Evolutionary conservation across 2,888 invertebrate species (phyloP), one percentile per base, ranked within the genome.

Genomic region (Clusia tigrina): DNA sequence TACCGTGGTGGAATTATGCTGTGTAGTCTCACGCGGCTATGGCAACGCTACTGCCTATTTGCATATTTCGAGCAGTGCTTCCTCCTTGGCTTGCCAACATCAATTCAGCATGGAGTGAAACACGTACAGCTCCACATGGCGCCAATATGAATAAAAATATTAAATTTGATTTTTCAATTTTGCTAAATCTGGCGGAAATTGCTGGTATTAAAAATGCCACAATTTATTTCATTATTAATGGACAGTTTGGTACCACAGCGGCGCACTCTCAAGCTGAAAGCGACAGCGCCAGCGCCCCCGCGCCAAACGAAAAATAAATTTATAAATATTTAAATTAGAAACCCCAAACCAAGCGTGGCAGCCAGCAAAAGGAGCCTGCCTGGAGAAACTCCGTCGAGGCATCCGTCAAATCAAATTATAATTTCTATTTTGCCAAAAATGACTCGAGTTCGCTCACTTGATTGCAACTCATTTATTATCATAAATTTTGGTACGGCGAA

Each of bases 391-490:
- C 26, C 12, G 24, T 55, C 52, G 54, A 12, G 24, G 52, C 63
- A 63, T 59, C 63, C 55, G 63, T 63, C 63, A 63, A 59, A 54
- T 55, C 51, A 54, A 63, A 63, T 63, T 63, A 63, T 22, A 63
- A 63, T 59, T 59, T 59, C 59, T 48, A 55, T 55, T 62, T 58
- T 25, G 54, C 24, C 37, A 23, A 58, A 62, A 62, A 58, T 55
- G 52, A 23, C 20, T n/a, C n/a, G n/a, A n/a, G 51, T 54, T 54
- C 54, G 54, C 42, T 52, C 55, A 46, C 54, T 53, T 63, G 63
- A 63, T 63, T 63, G 63, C 63, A 52, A 59, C 59, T 59, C 63
- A 63, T 63, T 63, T 59, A 63, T 63, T 59, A 63, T 63, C 63
- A 55, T 59, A 63, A 63, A 63, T 62, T n/a, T 53, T 57, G 62